These are phyloP conservation scores for Euleptes europaea DNA, from an alignment of 2,113 vertebrate genomes.

Conservation along the genomic window DNA sequence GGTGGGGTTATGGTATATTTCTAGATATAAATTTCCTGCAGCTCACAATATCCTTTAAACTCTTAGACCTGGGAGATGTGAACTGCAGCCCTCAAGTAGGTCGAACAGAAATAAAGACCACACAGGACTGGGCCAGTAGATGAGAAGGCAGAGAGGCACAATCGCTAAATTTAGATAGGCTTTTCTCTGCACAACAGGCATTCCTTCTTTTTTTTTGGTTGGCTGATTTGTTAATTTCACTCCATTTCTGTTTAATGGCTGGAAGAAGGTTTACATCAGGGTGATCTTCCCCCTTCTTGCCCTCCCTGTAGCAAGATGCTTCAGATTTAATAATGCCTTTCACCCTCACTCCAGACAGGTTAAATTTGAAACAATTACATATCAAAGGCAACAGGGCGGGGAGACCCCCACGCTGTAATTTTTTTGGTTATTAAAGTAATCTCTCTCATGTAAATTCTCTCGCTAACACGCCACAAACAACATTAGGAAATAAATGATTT, in stretches of 20 bases:
- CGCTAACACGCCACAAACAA: conserved; percentile 80
- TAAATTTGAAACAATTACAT: conserved; percentile 88
- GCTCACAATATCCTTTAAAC: background rate
- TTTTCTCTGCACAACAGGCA: conserved; percentile 7
- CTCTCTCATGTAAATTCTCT: conserved; percentile 83
- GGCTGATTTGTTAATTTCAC: conserved; percentile 70
- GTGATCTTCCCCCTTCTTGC: conserved; percentile 69
- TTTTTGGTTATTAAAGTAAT: conserved; percentile 88
- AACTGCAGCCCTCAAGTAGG: background rate
- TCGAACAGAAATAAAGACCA: background rate
- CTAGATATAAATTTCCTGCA: background rate
- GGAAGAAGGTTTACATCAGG: conserved; percentile 58
- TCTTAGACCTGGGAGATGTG: background rate
- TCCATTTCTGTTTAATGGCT: conserved; percentile 66
- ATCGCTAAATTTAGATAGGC: background rate
- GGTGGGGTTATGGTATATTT: background rate
- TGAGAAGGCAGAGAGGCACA: background rate
- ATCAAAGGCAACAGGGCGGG: conserved; percentile 77
- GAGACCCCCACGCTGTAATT: conserved; percentile 81
- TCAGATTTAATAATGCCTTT: conserved; percentile 74
- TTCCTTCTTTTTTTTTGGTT: conserved; percentile 38
- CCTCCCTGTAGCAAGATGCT: conserved; percentile 64
- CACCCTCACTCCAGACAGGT: conserved; percentile 78
- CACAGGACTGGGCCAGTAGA: background rate
- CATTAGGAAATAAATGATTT: conserved; percentile 88